Evolutionary conservation across 2,888 invertebrate genomes (phyloP), one percentile per base, ranked within the genome.

Genomic region (Caenorhabditis angaria): DNA sequence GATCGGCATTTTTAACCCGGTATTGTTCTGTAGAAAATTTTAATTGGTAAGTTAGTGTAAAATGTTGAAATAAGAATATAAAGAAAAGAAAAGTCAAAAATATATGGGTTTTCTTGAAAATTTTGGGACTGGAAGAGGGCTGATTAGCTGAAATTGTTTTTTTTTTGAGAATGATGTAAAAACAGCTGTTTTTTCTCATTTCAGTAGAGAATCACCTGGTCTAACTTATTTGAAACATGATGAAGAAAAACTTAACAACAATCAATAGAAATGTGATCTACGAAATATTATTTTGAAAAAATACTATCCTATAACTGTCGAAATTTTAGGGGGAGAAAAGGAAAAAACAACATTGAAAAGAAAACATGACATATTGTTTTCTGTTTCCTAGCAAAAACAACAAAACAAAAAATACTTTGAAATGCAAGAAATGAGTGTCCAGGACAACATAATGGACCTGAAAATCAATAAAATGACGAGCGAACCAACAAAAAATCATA

Each of bases 1-100:
- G 57, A 65, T 61, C 24, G 70, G 58, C 70, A 70, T 70, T 61
- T 58, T 69, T 51, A 20, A 61, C 58, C 70, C 70, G 35, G 65
- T 66, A 62, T 60, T 65, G 59, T 62, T 58, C 70, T 70, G 70
- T 60, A 64, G 64, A 69, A 64, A 64, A 18, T 24, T 56, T 60
- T 56, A 22, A 22, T 22, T 58, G n/a, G n/a, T 55, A 63, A 20
- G 55, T 64, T 59, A 63, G 55, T 18, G 59, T 3, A 41, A 41
- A 41, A 41, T 41, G 41, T 41, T 5, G 32, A 12, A 32, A 32
- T 18, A 41, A 14, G 18, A 5, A 12, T 41, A 14, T 18, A 12
- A 14, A 41, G 18, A 41, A 41, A 41, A 10, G 14, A 18, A 14
- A 41, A 41, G 10, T 18, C 3, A 41, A 18, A 18, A 41, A 14